Conservation (phyloP, 35 echinoderm and acorn worm genomes). For the Lytechinus variegatus region DNA sequence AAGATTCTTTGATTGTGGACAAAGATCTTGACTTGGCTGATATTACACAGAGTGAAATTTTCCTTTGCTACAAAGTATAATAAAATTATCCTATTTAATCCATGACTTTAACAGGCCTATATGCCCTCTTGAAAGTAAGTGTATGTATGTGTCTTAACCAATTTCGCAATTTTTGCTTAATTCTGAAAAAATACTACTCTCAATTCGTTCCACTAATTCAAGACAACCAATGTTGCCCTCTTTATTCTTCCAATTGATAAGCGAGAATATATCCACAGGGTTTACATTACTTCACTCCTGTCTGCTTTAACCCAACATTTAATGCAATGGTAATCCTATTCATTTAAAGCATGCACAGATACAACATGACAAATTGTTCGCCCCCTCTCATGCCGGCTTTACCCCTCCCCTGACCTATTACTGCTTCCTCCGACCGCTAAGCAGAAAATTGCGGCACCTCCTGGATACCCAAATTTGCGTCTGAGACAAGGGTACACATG, state of each 20-base stretch:
- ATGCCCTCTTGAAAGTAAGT: no score
- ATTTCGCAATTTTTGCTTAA: neutral
- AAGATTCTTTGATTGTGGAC: no score
- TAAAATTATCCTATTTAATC: no score
- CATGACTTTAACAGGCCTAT: no score
- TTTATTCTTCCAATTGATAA: neutral
- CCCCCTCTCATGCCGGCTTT: neutral
- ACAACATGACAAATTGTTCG: neutral
- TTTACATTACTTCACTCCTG: neutral
- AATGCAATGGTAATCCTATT: neutral
- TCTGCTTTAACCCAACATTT: neutral
- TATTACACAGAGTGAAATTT: no score
- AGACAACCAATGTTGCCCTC: neutral
- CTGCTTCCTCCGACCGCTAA: neutral
- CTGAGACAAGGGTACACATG: neutral
- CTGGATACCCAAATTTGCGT: neutral
- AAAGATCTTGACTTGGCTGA: no score
- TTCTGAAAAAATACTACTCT: neutral
- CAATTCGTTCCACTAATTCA: no score
- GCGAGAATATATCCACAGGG: neutral
- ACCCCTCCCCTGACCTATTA: neutral
- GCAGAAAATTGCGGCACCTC: neutral
- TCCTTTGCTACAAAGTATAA: no score
- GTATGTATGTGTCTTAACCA: no score
- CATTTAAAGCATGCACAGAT: neutral